Percentiles rank a stretch among this genome's conserved stretches.
These are phyloP conservation scores for Acromyrmex echinatior DNA, from an alignment of 1,140 invertebrate species.

Conservation along the genomic window DNA sequence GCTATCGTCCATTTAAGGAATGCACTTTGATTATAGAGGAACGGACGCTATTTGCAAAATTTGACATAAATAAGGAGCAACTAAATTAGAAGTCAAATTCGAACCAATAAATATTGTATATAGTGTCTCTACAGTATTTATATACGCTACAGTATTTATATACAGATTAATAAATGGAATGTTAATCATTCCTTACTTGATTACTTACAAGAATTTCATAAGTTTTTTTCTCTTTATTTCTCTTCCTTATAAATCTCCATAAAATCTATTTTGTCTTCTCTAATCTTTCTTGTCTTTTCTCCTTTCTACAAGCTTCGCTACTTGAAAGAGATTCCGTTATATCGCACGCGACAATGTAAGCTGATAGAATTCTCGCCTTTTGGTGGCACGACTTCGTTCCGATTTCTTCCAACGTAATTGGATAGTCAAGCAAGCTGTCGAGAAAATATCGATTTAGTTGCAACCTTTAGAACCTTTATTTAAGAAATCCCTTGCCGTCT, in stretches of 20 bases:
- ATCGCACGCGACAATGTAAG: conserved; percentile 32
- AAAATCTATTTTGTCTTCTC: conserved; percentile 15
- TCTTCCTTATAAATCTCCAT: conserved; percentile 4
- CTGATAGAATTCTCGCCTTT: conserved; percentile 53
- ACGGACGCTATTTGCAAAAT: not conserved
- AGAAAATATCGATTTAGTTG: conserved; percentile 46
- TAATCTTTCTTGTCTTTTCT: conserved; percentile 25
- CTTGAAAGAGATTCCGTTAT: conserved; percentile 16
- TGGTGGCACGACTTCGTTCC: conserved; percentile 36
- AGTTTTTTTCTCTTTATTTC: not conserved
- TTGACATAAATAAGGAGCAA: conserved; percentile 15
- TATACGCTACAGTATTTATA: not conserved
- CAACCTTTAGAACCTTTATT: conserved; percentile 49
- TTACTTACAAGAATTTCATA: not conserved
- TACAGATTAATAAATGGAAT: conserved; percentile 18
- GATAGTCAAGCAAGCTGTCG: conserved; percentile 61
- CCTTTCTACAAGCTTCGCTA: not conserved
- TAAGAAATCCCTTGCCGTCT: conserved; percentile 42
- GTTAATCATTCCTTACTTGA: not conserved
- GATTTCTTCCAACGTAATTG: conserved; percentile 52
- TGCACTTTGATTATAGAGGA: not conserved
- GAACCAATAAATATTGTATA: conserved; percentile 2
- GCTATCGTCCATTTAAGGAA: conserved; percentile 20
- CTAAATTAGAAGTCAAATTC: conserved; percentile 24
- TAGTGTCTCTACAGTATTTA: no score